Evolutionary conservation across 2,888 invertebrate genomes (phyloP).

Genomic region (Sesia bembeciformis): DNA sequence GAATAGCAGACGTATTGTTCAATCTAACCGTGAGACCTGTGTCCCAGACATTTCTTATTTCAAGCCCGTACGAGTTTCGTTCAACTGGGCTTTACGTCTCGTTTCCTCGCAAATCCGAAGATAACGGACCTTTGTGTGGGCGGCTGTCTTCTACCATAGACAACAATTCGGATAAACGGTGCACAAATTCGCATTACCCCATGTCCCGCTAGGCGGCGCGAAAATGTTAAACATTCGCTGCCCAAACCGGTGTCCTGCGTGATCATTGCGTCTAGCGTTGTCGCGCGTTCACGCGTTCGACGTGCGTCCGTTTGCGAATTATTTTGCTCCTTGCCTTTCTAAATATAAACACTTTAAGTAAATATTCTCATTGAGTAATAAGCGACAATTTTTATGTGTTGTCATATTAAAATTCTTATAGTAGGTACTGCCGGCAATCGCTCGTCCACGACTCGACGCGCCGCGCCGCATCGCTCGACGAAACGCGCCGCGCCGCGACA

Average conservation of each 20-base stretch:
- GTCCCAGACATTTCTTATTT: slow-evolving; percentile 11
- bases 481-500: no score
- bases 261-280: no score
- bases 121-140: slow-evolving; percentile 21
- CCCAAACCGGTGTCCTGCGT: no score
- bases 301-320: not conserved
- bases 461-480: no score
- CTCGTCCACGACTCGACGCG: not conserved
- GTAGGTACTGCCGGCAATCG: not conserved
- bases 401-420: not conserved
- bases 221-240: no score
- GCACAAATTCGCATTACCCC: no score
- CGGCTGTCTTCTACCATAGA: no score
- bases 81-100: slow-evolving; percentile 43
- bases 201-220: not conserved
- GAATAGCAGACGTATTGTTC: not conserved
- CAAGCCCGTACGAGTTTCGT: slow-evolving; percentile 23
- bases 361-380: no score
- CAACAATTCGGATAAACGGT: no score
- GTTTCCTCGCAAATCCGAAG: slow-evolving; percentile 48
- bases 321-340: not conserved
- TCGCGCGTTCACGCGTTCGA: not conserved
- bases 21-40: not conserved
- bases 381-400: no score
- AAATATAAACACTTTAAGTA: no score